These are phyloP conservation scores for Clarias magur DNA, from an alignment of 2,113 vertebrate species.

Conservation along the genomic window DNA sequence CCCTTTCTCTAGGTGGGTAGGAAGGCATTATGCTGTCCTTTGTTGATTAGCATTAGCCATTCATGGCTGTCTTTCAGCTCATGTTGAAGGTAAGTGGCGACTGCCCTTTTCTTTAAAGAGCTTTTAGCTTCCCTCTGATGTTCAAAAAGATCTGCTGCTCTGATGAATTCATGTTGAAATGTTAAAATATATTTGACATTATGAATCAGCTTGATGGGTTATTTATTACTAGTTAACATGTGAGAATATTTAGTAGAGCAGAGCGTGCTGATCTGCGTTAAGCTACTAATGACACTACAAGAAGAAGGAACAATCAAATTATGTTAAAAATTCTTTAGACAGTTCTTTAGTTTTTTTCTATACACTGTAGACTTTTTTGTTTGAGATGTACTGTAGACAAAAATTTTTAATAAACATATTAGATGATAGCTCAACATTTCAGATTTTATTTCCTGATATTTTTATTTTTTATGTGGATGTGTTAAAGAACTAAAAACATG, in stretches of 20 bases:
- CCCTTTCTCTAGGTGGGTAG: neutral
- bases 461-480: no score
- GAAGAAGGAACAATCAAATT: neutral
- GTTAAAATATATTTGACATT: neutral
- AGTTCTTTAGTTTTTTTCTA: neutral
- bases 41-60: neutral
- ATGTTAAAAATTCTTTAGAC: neutral
- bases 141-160: neutral
- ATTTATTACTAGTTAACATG: neutral
- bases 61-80: neutral
- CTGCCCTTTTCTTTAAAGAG: neutral
- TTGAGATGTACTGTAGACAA: no score
- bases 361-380: no score
- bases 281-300: neutral
- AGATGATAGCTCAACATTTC: no score
- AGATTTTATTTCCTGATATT: no score
- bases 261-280: neutral
- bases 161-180: neutral
- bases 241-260: neutral
- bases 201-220: neutral
- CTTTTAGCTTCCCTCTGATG: neutral
- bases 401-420: no score
- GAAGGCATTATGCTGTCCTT: neutral
- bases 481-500: no score
- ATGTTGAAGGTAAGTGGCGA: neutral